These are phyloP conservation scores for Ametastegia equiseti DNA, from an alignment of 2,888 invertebrate species.

Conservation along the genomic window DNA sequence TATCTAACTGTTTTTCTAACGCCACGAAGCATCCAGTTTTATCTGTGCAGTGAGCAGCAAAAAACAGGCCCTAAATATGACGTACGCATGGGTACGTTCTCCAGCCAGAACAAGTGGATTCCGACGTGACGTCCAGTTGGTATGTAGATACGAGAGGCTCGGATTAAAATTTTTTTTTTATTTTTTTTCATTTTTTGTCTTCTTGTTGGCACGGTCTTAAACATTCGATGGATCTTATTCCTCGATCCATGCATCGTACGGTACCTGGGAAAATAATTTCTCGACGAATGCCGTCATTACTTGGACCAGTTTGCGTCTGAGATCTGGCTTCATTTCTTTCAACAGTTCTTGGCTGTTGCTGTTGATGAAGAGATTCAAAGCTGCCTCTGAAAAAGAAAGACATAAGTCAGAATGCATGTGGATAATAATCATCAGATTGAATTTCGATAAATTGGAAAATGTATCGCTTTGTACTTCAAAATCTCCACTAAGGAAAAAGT, in stretches of 20 bases:
- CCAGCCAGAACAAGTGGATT: background rate
- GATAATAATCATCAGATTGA: background rate
- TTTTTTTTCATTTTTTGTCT: too few species aligned
- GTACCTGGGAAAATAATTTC: slow-evolving; percentile 85
- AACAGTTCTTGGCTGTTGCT: slow-evolving; percentile 90
- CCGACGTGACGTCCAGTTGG: background rate
- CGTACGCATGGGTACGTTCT: background rate
- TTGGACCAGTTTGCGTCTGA: slow-evolving; percentile 86
- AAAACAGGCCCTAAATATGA: background rate
- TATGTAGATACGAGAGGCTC: background rate
- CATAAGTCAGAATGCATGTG: slow-evolving; percentile 31
- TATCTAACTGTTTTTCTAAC: background rate
- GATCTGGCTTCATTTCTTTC: slow-evolving; percentile 92
- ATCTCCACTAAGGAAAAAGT: too few species aligned
- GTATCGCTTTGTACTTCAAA: background rate
- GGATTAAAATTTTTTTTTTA: too few species aligned
- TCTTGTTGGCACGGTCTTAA: background rate
- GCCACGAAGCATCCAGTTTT: background rate
- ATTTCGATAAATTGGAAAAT: background rate
- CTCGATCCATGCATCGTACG: slow-evolving; percentile 87
- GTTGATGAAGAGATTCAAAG: slow-evolving; percentile 91
- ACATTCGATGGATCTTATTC: slow-evolving; percentile 58
- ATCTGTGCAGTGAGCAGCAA: background rate
- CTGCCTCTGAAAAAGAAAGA: slow-evolving; percentile 82
- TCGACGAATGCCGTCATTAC: slow-evolving; percentile 88